phyloP scores from a whole-genome alignment of 2,888 invertebrate genomes.

The Incurvaria masculella region DNA sequence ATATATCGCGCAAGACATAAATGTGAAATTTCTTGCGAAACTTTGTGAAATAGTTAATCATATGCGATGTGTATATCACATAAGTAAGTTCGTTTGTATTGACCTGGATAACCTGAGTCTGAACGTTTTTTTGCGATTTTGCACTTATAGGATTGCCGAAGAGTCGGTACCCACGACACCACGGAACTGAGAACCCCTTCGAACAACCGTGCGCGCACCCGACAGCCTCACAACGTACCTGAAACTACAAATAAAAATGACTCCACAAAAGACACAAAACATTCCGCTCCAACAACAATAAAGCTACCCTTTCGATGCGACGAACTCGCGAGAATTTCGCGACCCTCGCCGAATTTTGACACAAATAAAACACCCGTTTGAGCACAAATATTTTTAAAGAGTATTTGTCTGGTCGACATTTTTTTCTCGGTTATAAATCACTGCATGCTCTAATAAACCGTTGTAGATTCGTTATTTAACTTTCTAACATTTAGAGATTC shows the following conservation, averaged over 20 bases:
- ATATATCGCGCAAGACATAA: too few species aligned
- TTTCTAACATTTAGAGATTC: constrained; percentile 40
- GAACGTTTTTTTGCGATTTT: too few species aligned
- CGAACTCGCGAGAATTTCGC: constrained; percentile 29
- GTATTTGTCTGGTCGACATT: neutral
- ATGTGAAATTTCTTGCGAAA: too few species aligned
- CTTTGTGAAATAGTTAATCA: too few species aligned
- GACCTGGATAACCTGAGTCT: too few species aligned
- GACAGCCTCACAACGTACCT: constrained; percentile 52
- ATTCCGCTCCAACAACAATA: constrained; percentile 50
- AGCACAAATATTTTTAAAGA: constrained; percentile 45
- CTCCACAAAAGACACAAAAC: constrained; percentile 47
- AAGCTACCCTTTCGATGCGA: constrained; percentile 39
- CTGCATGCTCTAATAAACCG: constrained; percentile 23
- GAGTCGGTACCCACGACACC: too few species aligned
- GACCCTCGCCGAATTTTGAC: constrained; percentile 51
- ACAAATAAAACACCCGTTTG: constrained; percentile 54
- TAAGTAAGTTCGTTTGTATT: too few species aligned
- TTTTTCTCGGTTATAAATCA: constrained; percentile 49
- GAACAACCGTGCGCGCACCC: too few species aligned
- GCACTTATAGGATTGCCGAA: too few species aligned
- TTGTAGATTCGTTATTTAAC: constrained; percentile 38
- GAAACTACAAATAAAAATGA: constrained; percentile 54
- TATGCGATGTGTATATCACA: too few species aligned
- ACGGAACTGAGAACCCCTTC: too few species aligned